A percentile compares a stretch with the other conserved stretches of the same genome.
Conservation (phyloP, 2,113 vertebrate genomes). For the Mystacornis crossleyi region DNA sequence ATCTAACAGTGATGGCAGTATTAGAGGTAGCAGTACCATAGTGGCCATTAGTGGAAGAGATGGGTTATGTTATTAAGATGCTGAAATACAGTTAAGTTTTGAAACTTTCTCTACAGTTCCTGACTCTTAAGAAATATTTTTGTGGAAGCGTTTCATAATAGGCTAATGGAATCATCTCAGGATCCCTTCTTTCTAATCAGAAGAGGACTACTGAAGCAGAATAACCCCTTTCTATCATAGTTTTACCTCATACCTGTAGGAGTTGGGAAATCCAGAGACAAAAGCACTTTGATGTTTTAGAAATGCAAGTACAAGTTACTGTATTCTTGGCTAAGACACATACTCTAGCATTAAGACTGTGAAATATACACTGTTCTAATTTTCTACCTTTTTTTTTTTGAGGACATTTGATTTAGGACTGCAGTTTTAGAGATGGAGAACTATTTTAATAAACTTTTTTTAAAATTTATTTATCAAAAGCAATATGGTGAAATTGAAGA, state of each 20-base stretch:
- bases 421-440: neutral
- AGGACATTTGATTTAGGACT: neutral
- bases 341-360: neutral
- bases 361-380: neutral
- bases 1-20: neutral
- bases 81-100: neutral
- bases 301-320: neutral
- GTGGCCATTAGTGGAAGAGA: neutral
- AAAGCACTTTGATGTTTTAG: neutral
- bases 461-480: constrained; percentile 75
- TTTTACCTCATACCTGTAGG: neutral
- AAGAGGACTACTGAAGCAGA: neutral
- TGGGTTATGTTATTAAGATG: neutral
- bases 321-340: neutral
- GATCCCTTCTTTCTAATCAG: neutral
- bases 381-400: neutral
- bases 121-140: neutral
- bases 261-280: neutral
- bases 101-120: neutral
- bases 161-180: neutral
- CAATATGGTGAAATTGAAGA: constrained; percentile 99
- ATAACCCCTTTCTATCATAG: neutral
- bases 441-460: constrained; percentile 26
- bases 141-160: neutral
- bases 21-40: neutral